These are phyloP conservation scores for Drosophila koepferae DNA, from an alignment of 2,888 invertebrate genomes.

Conservation along the genomic window DNA sequence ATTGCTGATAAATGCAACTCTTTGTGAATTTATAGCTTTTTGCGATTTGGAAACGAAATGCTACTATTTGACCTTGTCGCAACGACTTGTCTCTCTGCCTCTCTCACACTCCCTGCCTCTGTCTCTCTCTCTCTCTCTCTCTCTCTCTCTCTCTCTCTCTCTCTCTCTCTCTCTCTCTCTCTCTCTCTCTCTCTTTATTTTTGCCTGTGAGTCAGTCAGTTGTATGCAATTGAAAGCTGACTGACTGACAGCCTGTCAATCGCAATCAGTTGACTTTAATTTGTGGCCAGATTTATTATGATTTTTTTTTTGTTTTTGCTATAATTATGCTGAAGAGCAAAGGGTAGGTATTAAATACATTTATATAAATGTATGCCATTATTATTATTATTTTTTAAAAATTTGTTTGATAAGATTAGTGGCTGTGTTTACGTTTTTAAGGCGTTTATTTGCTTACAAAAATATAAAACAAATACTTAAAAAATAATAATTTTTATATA, in stretches of 20 bases:
- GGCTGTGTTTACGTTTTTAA: too few relatives aligned
- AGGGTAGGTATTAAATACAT: neutral
- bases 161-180: neutral
- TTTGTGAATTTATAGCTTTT: slow-evolving; percentile 34
- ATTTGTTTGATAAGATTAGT: neutral
- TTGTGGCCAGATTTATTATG: slow-evolving; percentile 9
- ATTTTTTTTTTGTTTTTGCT: neutral
- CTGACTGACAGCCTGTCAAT: slow-evolving; percentile 15
- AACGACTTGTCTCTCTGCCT: slow-evolving; percentile 10
- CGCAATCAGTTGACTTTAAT: slow-evolving; percentile 11
- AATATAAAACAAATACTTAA: too few relatives aligned
- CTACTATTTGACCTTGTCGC: slow-evolving; percentile 39
- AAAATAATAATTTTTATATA: too few relatives aligned
- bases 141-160: too few relatives aligned
- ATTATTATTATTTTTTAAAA: neutral
- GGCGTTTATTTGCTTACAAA: too few relatives aligned
- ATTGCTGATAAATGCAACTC: slow-evolving; percentile 45
- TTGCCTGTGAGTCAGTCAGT: slow-evolving; percentile 24
- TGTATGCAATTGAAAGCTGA: slow-evolving; percentile 13
- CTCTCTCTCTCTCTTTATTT: neutral
- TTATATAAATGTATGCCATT: neutral
- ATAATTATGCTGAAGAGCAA: slow-evolving; percentile 4
- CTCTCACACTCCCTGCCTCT: neutral
- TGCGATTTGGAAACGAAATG: slow-evolving; percentile 19
- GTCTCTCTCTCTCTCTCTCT: neutral